phyloP scores from a whole-genome alignment of 2,113 vertebrate genomes.

The Scortum barcoo region DNA sequence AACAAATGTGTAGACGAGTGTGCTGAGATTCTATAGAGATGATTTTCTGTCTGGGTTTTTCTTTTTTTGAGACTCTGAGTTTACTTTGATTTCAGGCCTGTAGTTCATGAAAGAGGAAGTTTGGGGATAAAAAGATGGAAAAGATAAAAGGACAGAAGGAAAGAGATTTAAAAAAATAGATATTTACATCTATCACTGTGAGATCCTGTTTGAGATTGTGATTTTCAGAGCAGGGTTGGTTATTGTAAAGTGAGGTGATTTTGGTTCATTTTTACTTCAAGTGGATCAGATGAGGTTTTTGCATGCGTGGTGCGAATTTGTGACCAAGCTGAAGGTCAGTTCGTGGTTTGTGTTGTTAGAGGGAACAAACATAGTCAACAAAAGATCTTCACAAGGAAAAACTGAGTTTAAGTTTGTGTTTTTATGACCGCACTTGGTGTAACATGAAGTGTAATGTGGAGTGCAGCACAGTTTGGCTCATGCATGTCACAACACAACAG shows the following conservation, averaged over 20 bases:
- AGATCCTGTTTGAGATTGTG: constrained; percentile 26
- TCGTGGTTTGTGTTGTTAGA: not conserved
- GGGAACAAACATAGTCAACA: not conserved
- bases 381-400: not conserved
- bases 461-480: not conserved
- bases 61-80: constrained; percentile 25
- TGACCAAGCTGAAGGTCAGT: constrained; percentile 14
- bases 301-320: not conserved
- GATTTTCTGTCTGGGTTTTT: not conserved
- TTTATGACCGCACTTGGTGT: too few relatives aligned
- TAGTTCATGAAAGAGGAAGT: not conserved
- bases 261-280: not conserved
- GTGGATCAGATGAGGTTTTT: constrained; percentile 1
- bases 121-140: constrained; percentile 15
- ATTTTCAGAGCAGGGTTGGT: not conserved
- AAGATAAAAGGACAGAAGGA: too few relatives aligned
- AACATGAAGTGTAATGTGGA: too few relatives aligned
- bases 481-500: constrained; percentile 3
- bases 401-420: not conserved
- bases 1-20: constrained; percentile 29
- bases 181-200: not conserved
- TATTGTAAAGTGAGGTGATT: constrained; percentile 4
- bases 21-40: constrained; percentile 13
- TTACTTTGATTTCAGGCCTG: constrained; percentile 27
- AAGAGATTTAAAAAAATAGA: not conserved